Percentiles rank a stretch among this genome's conserved stretches.
These are phyloP conservation scores for Caenorhabditis brenneri DNA, from an alignment of 1,140 invertebrate genomes.

Conservation along the genomic window DNA sequence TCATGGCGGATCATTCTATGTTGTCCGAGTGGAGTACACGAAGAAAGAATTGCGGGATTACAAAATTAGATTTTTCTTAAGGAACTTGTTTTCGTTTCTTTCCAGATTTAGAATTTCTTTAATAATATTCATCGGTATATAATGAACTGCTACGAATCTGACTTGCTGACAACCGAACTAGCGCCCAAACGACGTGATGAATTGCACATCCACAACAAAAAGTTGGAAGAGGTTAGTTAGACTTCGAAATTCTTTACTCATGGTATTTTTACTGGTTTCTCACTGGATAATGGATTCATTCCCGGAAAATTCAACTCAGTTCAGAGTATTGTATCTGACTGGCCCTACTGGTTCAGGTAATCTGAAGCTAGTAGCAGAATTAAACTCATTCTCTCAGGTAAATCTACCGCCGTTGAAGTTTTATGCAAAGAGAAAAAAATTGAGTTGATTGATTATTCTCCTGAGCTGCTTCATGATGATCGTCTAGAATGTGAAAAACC, in stretches of 20 bases:
- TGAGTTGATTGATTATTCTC: neutral
- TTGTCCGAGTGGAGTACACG: neutral
- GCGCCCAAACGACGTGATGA: neutral
- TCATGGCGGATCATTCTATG: neutral
- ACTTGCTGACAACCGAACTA: neutral
- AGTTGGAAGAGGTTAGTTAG: neutral
- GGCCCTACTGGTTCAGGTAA: constrained; percentile 1
- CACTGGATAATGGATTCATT: neutral
- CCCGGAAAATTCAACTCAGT: neutral
- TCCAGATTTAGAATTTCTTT: neutral
- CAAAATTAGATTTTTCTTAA: too few relatives aligned
- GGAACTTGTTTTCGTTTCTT: too few relatives aligned
- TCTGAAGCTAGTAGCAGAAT: neutral
- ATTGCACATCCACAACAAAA: constrained; percentile 1
- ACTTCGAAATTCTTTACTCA: too few relatives aligned
- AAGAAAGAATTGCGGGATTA: neutral
- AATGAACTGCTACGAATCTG: neutral
- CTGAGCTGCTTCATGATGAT: neutral
- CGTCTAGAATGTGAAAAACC: neutral
- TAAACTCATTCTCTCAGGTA: neutral
- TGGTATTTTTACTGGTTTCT: neutral
- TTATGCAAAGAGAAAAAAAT: neutral
- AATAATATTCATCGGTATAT: too few relatives aligned
- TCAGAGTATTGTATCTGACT: neutral
- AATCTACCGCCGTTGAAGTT: neutral